These are phyloP conservation scores for Aurelia aurita DNA, from an alignment of 30 jellyfish, hydroid and myxozoan genomes.

Conservation along the genomic window DNA sequence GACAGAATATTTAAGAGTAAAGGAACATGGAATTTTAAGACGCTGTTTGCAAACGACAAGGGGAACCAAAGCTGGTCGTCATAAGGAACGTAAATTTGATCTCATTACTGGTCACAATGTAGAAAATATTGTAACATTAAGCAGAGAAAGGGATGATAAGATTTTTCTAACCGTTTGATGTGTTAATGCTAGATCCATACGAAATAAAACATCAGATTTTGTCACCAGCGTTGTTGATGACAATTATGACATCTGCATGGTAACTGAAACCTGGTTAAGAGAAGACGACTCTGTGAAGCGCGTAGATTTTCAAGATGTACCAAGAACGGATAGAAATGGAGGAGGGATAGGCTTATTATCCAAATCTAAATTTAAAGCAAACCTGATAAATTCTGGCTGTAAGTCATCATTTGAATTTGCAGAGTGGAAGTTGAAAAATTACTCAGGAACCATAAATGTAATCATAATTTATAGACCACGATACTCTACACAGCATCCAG, in stretches of 20 bases:
- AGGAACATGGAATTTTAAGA: neutral
- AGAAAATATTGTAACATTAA: neutral
- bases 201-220: slow-evolving; percentile 22
- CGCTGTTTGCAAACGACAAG: no score
- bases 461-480: slow-evolving; percentile 35
- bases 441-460: slow-evolving; percentile 13
- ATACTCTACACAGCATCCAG: no score
- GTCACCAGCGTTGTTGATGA: slow-evolving; percentile 26
- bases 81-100: slow-evolving; percentile 1
- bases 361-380: slow-evolving; percentile 27
- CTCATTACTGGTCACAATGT: slow-evolving; percentile 4
- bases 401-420: slow-evolving; percentile 44
- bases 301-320: no score
- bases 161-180: neutral
- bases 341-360: slow-evolving; percentile 39
- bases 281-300: slow-evolving; percentile 21
- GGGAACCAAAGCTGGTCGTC: no score
- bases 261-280: slow-evolving; percentile 47
- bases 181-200: slow-evolving; percentile 23
- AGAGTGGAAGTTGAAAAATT: slow-evolving; percentile 35
- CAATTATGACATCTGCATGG: slow-evolving; percentile 25
- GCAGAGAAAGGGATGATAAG: slow-evolving; percentile 1
- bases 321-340: no score
- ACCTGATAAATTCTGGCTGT: slow-evolving; percentile 35
- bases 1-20: neutral